Conservation (phyloP, 1,140 invertebrate species). For the Drosophila takahashii region DNA sequence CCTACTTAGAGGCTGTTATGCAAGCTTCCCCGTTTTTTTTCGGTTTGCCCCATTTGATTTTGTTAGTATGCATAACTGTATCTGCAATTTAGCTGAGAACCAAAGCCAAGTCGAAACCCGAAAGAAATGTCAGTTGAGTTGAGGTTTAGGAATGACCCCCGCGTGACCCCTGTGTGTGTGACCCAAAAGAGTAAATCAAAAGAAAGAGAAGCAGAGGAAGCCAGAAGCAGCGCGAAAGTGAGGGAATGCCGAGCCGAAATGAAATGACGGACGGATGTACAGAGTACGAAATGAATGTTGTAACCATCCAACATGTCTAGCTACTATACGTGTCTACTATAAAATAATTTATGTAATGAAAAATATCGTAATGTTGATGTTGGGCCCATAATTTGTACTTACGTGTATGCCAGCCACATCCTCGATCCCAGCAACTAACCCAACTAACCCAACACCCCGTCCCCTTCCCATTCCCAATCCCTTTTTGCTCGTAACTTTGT, state of each 20-base stretch:
- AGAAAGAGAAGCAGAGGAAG: conserved; percentile 24
- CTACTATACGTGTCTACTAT: conserved; percentile 83
- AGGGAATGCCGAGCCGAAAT: conserved; percentile 51
- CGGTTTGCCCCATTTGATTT: conserved; percentile 34
- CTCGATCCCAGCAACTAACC: conserved; percentile 46
- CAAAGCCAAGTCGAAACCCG: conserved; percentile 27
- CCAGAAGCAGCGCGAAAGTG: conserved; percentile 4
- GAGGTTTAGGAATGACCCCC: conserved; percentile 19
- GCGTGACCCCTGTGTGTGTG: conserved; percentile 54
- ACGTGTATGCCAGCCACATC: conserved; percentile 58
- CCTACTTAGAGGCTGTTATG: conserved; percentile 76
- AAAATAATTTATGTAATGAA: conserved; percentile 85
- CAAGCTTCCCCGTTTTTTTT: conserved; percentile 57
- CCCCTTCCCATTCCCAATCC: conserved; percentile 2
- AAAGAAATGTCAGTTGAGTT: conserved; percentile 56
- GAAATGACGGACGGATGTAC: conserved; percentile 77
- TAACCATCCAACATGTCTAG: conserved; percentile 79
- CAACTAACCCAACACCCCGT: conserved; percentile 19
- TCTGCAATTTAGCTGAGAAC: conserved; percentile 28
- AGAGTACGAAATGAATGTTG: conserved; percentile 80
- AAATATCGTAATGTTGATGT: conserved; percentile 85
- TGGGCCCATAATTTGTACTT: conserved; percentile 78
- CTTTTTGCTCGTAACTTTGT: conserved; percentile 42
- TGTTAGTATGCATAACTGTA: conserved; percentile 47
- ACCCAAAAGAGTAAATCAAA: conserved; percentile 51